Evolutionary conservation across 2,797 vertebrate genomes (phyloP).

Genomic region (Xiphophorus birchmanni): DNA sequence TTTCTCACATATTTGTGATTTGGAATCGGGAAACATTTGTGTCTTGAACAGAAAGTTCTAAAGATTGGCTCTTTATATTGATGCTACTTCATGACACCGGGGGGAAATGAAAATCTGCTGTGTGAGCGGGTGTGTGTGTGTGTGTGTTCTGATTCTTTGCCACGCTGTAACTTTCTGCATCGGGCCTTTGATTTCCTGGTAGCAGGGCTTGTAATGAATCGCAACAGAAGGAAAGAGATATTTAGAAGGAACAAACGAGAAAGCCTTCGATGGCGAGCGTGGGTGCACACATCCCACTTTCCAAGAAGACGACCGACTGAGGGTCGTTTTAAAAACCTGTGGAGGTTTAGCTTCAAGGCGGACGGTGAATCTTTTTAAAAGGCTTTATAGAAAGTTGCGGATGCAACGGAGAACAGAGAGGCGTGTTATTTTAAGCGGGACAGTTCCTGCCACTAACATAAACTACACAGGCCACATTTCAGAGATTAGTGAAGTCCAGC

Average conservation of each 20-base stretch:
- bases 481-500: not conserved
- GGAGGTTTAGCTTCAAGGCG: not conserved
- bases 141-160: not conserved
- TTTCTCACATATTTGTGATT: not conserved
- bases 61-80: not conserved
- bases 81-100: not conserved
- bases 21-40: not conserved
- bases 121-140: no score
- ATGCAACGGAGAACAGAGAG: not conserved
- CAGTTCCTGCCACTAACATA: no score
- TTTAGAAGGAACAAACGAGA: not conserved
- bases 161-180: not conserved
- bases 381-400: not conserved
- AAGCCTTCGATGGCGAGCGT: not conserved
- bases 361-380: not conserved
- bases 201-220: not conserved
- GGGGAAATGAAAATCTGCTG: not conserved
- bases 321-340: not conserved
- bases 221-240: not conserved
- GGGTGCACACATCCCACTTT: not conserved
- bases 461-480: not conserved
- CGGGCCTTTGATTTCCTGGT: not conserved
- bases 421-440: not conserved
- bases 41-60: not conserved
- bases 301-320: not conserved